These are phyloP conservation scores for Balaenoptera acutorostrata DNA, from an alignment of 2,113 vertebrate genomes.

Conservation along the genomic window DNA sequence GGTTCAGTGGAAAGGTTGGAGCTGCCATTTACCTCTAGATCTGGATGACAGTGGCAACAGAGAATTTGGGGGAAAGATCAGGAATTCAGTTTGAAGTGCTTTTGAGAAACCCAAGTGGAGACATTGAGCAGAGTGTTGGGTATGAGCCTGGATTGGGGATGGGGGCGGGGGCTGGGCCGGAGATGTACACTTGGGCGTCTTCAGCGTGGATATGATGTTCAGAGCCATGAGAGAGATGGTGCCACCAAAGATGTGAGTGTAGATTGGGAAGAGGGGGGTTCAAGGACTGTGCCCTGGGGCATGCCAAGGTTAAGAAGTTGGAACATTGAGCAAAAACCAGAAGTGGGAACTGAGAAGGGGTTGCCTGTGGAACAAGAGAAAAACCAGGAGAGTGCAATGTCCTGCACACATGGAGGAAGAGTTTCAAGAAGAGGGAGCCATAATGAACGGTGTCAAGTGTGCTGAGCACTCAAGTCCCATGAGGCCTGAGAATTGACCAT, in stretches of 20 bases:
- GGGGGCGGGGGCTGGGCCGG: accelerated
- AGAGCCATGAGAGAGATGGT: neutral
- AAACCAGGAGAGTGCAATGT: neutral
- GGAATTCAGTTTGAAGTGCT: neutral
- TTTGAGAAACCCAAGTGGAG: neutral
- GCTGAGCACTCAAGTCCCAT: neutral
- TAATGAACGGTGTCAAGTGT: neutral
- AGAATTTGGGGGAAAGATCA: neutral
- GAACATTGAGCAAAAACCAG: neutral
- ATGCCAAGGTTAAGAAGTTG: neutral
- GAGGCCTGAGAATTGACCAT: neutral
- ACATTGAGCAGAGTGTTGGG: neutral
- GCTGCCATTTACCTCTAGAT: neutral
- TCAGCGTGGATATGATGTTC: neutral
- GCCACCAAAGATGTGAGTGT: neutral
- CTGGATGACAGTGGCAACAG: neutral
- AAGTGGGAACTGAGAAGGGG: neutral
- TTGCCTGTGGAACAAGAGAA: neutral
- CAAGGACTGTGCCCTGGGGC: neutral
- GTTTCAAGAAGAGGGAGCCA: neutral
- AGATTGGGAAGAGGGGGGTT: neutral
- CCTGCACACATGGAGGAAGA: neutral
- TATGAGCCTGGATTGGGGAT: neutral
- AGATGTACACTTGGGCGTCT: neutral
- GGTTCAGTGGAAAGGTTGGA: too few species aligned